phyloP scores from a whole-genome alignment of 2,797 vertebrate genomes.

The Erithacus rubecula region DNA sequence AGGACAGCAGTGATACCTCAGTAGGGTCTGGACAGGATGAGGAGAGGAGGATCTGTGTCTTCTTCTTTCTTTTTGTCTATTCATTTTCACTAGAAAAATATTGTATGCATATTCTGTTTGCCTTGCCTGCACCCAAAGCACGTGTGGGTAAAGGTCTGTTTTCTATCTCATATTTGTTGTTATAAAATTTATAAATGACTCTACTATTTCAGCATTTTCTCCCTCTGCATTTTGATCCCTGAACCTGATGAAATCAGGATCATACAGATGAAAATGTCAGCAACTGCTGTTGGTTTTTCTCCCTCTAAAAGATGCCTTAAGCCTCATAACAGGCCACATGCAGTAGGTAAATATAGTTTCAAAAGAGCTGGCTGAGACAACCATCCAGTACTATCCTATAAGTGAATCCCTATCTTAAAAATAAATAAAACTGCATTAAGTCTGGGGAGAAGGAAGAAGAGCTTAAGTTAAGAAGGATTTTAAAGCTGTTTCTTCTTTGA shows the following conservation, averaged over 20 bases:
- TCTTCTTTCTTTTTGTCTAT: not conserved
- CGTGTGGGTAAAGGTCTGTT: not conserved
- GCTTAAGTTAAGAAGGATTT: slow-evolving; percentile 24
- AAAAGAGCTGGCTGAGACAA: not conserved
- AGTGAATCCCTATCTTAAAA: not conserved
- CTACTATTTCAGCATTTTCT: not conserved
- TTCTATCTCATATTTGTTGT: not conserved
- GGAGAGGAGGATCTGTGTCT: not conserved
- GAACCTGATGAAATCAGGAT: not conserved
- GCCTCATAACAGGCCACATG: not conserved
- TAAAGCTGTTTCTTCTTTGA: slow-evolving; percentile 23
- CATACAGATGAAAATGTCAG: not conserved
- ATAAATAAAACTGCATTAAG: slow-evolving; percentile 12
- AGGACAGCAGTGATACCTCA: not conserved
- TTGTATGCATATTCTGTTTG: not conserved
- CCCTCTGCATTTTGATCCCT: not conserved
- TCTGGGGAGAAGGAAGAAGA: not conserved
- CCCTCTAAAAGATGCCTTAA: not conserved
- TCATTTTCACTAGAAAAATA: not conserved
- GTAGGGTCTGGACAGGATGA: not conserved
- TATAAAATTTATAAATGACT: not conserved
- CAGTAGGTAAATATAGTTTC: not conserved
- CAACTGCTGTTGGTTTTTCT: not conserved
- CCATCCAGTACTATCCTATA: not conserved
- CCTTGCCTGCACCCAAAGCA: not conserved